Conservation (phyloP, 2,797 vertebrate species). For the Sebastiscus tertius region DNA sequence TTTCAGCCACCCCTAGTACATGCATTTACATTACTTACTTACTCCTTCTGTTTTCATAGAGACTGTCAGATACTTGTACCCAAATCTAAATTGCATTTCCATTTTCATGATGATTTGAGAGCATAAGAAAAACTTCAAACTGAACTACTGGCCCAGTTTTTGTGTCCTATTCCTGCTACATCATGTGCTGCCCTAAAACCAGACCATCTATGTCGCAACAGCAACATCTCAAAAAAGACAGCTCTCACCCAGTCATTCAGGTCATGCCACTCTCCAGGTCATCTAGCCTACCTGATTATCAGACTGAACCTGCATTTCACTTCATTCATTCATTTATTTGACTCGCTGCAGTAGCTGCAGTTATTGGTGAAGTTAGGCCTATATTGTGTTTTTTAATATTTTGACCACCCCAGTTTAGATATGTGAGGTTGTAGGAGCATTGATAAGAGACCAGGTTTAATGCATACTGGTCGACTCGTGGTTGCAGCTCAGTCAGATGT, state of each 20-base stretch:
- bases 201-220: background rate
- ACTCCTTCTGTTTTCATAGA: background rate
- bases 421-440: background rate
- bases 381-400: background rate
- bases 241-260: background rate
- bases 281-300: background rate
- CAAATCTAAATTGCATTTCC: background rate
- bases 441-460: background rate
- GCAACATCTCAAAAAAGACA: background rate
- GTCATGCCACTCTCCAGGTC: background rate
- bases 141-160: background rate
- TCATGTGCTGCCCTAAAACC: background rate
- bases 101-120: background rate
- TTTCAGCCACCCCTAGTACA: background rate
- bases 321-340: background rate
- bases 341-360: background rate
- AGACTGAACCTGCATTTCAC: background rate
- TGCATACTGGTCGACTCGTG: conserved; percentile 3
- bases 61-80: no score
- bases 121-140: background rate
- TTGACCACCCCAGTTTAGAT: background rate
- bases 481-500: conserved; percentile 21
- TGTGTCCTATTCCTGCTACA: background rate
- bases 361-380: background rate
- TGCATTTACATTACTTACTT: background rate